Percentiles rank a stretch among this genome's conserved stretches.
Evolutionary conservation across 2,113 vertebrate species (phyloP).

Genomic region (Stomatorhinus ivindoensis): DNA sequence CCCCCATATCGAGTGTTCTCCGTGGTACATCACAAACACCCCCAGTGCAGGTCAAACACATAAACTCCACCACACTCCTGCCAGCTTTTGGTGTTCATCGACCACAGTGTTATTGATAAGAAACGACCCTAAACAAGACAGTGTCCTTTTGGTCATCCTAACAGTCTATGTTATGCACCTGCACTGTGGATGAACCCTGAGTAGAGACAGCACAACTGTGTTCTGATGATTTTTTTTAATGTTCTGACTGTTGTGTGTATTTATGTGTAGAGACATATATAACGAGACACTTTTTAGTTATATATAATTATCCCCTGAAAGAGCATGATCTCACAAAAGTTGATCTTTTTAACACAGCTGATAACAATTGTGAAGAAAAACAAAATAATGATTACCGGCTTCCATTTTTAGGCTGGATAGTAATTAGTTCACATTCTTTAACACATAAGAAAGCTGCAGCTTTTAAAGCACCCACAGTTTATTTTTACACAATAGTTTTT

Average conservation of each 20-base stretch:
- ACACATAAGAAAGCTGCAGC: neutral
- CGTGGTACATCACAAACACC: neutral
- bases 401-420: neutral
- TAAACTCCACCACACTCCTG: neutral
- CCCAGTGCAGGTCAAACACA: neutral
- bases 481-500: neutral
- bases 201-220: neutral
- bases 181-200: neutral
- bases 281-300: neutral
- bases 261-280: neutral
- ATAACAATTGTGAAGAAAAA: neutral
- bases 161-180: neutral
- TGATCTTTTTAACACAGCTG: neutral
- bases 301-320: neutral
- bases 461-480: neutral
- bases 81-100: neutral
- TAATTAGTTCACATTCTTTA: conserved; percentile 1
- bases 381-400: neutral
- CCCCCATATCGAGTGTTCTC: neutral
- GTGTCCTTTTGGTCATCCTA: neutral
- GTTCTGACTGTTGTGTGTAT: neutral
- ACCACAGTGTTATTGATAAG: neutral
- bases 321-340: neutral
- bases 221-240: neutral
- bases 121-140: neutral